Evolutionary conservation across 1,140 invertebrate species (phyloP).

Genomic region (Drosophila rhopaloa): DNA sequence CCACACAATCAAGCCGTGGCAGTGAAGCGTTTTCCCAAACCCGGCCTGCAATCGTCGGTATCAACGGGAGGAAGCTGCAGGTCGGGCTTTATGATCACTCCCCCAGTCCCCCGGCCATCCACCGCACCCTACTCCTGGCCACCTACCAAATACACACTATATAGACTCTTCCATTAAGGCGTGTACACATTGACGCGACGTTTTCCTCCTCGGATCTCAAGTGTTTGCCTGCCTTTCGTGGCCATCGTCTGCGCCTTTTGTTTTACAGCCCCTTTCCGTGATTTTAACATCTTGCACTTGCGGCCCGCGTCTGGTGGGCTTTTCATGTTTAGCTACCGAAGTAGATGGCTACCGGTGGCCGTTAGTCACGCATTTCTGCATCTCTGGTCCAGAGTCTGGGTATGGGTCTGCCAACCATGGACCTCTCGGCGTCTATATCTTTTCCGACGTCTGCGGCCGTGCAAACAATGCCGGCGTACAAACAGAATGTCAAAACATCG

Average conservation of each 20-base stretch:
- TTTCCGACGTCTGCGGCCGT: conserved; percentile 39
- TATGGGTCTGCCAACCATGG: conserved; percentile 3
- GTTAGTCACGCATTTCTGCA: conserved; percentile 83
- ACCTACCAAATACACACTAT: conserved; percentile 16
- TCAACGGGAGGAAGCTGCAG: conserved; percentile 40
- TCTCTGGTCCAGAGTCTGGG: conserved; percentile 30
- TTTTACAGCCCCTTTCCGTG: conserved; percentile 73
- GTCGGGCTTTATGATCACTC: conserved; percentile 45
- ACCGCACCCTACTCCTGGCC: conserved; percentile 24
- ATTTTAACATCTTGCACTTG: conserved; percentile 65
- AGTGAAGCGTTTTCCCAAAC: conserved; percentile 65
- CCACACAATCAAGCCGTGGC: conserved; percentile 66
- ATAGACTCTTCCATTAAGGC: conserved; percentile 79
- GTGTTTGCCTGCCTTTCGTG: conserved; percentile 81
- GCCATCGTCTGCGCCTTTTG: conserved; percentile 58
- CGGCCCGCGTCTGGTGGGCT: conserved; percentile 41
- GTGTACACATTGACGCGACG: conserved; percentile 81
- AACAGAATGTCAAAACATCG: conserved; percentile 78
- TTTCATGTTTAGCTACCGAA: conserved; percentile 79
- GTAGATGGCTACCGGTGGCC: conserved; percentile 82
- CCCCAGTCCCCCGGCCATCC: neutral
- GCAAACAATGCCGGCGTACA: conserved; percentile 64
- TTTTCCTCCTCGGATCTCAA: conserved; percentile 50
- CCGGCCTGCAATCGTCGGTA: conserved; percentile 60
- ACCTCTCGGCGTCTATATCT: conserved; percentile 39